Conservation (phyloP, 1,140 invertebrate species). For the Drosophila willistoni region DNA sequence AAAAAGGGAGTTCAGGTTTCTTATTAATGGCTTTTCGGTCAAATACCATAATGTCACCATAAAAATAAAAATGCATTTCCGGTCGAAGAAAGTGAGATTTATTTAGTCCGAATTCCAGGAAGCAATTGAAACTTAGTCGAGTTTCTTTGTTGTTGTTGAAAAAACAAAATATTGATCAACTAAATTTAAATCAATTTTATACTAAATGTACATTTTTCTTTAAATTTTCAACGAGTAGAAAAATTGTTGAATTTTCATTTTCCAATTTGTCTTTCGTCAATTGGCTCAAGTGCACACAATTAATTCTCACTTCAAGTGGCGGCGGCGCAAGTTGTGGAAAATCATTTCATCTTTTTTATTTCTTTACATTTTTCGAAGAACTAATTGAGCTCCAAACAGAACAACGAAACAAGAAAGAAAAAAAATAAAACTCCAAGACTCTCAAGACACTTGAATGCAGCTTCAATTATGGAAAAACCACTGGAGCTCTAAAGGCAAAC, state of each 20-base stretch:
- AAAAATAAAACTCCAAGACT: conserved; percentile 35
- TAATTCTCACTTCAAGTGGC: conserved; percentile 48
- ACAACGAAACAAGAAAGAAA: background rate
- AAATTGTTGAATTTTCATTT: background rate
- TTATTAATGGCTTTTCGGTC: conserved; percentile 42
- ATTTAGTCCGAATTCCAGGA: background rate
- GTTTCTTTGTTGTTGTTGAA: too few species aligned
- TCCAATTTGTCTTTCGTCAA: conserved; percentile 22
- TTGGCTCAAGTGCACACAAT: conserved; percentile 63
- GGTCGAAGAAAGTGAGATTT: background rate
- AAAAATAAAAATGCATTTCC: conserved; percentile 7
- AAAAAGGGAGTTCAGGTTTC: conserved; percentile 31
- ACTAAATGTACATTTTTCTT: too few species aligned
- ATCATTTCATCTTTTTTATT: conserved; percentile 41
- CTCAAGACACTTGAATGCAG: conserved; percentile 73
- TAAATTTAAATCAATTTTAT: too few species aligned
- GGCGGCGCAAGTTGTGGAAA: conserved; percentile 57
- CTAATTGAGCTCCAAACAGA: conserved; percentile 52
- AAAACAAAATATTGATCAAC: too few species aligned
- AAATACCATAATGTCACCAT: conserved; percentile 19
- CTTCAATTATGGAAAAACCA: conserved; percentile 72
- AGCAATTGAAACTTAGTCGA: background rate
- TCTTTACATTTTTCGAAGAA: conserved; percentile 50
- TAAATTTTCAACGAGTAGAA: too few species aligned
- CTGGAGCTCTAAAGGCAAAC: conserved; percentile 46